A percentile compares a stretch with the other conserved stretches of the same genome.
These are phyloP conservation scores for Latrodectus elegans DNA, from an alignment of 2,888 invertebrate species.

Conservation along the genomic window DNA sequence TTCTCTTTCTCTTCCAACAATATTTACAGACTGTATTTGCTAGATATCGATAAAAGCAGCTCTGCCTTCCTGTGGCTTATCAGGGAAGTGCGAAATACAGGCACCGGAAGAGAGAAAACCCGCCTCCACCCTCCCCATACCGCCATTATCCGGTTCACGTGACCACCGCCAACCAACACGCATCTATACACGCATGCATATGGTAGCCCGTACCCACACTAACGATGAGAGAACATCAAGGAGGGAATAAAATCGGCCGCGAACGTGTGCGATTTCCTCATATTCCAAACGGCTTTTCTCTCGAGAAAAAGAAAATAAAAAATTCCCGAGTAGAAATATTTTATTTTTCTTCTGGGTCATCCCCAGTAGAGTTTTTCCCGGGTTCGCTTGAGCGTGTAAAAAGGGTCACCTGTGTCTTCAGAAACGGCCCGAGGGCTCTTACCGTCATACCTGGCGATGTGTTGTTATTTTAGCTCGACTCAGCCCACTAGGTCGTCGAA, in stretches of 20 bases:
- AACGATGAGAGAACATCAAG: slow-evolving; percentile 22
- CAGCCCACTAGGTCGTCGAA: slow-evolving; percentile 43
- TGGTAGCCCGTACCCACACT: slow-evolving; percentile 46
- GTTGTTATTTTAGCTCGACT: slow-evolving; percentile 60
- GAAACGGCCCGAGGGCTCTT: slow-evolving; percentile 25
- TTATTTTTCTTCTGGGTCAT: slow-evolving; percentile 38
- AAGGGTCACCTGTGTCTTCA: slow-evolving; percentile 55
- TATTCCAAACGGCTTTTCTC: neutral
- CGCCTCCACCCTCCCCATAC: slow-evolving; percentile 37
- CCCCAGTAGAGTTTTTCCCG: slow-evolving; percentile 22
- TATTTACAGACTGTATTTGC: slow-evolving; percentile 19
- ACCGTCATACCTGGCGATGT: slow-evolving; percentile 42
- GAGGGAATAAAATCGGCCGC: slow-evolving; percentile 30
- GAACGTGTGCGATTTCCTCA: slow-evolving; percentile 13
- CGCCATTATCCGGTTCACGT: slow-evolving; percentile 56
- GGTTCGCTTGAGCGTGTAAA: slow-evolving; percentile 60
- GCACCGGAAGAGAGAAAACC: slow-evolving; percentile 49
- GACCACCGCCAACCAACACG: slow-evolving; percentile 46
- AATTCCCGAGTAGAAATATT: neutral
- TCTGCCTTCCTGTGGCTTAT: slow-evolving; percentile 60
- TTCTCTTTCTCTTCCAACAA: slow-evolving; percentile 10
- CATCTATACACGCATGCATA: slow-evolving; percentile 45
- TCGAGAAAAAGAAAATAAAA: neutral
- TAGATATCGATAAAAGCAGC: slow-evolving; percentile 56
- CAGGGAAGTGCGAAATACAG: slow-evolving; percentile 66